Conservation (phyloP, 2,797 vertebrate species). For the Podarcis siculus region DNA sequence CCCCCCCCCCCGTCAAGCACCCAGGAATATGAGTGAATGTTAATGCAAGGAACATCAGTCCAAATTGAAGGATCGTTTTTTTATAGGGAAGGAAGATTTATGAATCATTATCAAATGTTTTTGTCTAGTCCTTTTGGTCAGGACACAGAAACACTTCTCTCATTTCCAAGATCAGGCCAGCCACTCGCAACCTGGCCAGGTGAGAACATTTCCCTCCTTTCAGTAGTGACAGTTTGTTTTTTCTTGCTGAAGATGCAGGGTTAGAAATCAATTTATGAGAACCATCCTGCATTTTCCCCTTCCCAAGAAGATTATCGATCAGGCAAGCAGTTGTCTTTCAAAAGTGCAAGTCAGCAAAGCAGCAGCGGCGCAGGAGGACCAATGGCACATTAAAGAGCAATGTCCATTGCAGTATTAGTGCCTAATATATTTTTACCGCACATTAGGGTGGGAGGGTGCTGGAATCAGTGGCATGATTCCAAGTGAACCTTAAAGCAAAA, state of each 20-base stretch:
- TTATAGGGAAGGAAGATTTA: conserved; percentile 31
- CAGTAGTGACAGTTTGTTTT: neutral
- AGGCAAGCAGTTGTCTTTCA: conserved; percentile 19
- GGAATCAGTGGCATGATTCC: neutral
- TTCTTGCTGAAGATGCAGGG: conserved; percentile 43
- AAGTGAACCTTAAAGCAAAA: neutral
- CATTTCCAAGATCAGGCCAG: neutral
- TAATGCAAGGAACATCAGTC: conserved; percentile 37
- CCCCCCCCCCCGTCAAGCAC: too few relatives aligned
- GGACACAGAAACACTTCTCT: neutral
- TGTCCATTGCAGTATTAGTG: neutral
- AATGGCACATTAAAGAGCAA: neutral
- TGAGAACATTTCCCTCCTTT: conserved; percentile 22
- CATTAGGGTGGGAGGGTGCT: too few relatives aligned
- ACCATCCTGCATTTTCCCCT: neutral
- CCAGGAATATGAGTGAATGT: neutral
- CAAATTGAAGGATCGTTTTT: conserved; percentile 37
- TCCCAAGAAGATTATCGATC: neutral
- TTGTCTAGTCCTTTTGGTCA: neutral
- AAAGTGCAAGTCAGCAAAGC: conserved; percentile 4
- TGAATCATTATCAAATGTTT: neutral
- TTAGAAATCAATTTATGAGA: conserved; percentile 31
- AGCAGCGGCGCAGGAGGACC: neutral
- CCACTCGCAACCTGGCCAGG: neutral
- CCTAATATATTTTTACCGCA: neutral